Conservation (phyloP, 1,140 invertebrate species). For the Palaemon carinicauda region DNA sequence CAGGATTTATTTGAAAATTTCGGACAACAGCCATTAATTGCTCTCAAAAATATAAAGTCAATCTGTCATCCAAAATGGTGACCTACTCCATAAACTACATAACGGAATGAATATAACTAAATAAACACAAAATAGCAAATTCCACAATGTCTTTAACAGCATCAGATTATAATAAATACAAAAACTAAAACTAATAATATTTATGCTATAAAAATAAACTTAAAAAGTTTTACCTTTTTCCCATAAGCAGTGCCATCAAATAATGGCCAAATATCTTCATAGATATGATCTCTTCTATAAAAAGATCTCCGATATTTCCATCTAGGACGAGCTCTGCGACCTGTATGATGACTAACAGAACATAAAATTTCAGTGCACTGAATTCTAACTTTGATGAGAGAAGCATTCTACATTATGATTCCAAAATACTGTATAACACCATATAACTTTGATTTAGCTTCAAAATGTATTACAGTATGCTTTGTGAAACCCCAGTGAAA, state of each 20-base stretch:
- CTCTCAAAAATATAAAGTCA: too few species aligned
- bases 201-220: background rate
- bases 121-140: background rate
- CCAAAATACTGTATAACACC: too few species aligned
- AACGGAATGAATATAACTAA: background rate
- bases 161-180: background rate
- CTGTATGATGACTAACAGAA: background rate
- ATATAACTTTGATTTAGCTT: too few species aligned
- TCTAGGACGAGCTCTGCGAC: background rate
- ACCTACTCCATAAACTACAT: too few species aligned
- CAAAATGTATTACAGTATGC: background rate
- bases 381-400: background rate
- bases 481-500: background rate
- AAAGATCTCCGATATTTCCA: conserved; percentile 3
- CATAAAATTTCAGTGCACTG: background rate
- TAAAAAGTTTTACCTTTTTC: background rate
- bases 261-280: conserved; percentile 12
- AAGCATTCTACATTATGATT: background rate
- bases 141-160: too few species aligned
- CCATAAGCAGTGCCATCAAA: background rate
- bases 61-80: too few species aligned
- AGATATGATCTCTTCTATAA: background rate
- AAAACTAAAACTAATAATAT: too few species aligned
- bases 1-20: too few species aligned
- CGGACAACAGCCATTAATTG: too few species aligned